A percentile compares a stretch with the other conserved stretches of the same genome.
phyloP scores from a whole-genome alignment of 1,140 invertebrate species.

The Bactericera cockerelli region DNA sequence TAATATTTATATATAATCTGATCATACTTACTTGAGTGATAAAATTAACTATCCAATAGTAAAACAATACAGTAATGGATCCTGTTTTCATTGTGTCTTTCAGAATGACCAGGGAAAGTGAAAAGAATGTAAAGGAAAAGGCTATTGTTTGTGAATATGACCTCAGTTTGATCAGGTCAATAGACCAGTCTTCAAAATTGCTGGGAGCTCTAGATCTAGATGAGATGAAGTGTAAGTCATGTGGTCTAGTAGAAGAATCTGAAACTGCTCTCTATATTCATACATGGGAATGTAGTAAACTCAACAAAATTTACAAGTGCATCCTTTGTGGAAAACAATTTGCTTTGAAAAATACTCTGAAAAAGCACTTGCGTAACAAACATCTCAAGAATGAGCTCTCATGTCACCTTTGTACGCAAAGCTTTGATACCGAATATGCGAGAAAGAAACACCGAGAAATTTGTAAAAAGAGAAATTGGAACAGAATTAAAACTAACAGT shows the following conservation, averaged over 20 bases:
- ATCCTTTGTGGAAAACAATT: conserved; percentile 41
- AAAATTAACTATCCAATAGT: no score
- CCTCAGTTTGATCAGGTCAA: neutral
- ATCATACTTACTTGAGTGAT: no score
- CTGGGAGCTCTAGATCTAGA: neutral
- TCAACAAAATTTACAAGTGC: conserved; percentile 28
- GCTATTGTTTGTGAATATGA: neutral
- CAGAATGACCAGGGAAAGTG: neutral
- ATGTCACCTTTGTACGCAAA: neutral
- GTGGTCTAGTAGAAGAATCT: neutral
- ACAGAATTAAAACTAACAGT: neutral
- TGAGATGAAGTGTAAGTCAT: neutral
- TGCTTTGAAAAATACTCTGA: conserved; percentile 38
- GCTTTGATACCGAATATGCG: neutral
- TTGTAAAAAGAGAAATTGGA: neutral
- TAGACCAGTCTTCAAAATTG: neutral
- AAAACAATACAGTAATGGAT: conserved; percentile 7
- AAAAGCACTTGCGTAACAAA: conserved; percentile 33
- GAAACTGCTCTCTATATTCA: conserved; percentile 6
- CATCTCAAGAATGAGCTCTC: neutral
- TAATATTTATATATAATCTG: no score
- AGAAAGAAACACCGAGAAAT: neutral
- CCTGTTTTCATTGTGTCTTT: conserved; percentile 8
- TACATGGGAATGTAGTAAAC: neutral
- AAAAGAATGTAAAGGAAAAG: neutral